Base-by-base conservation (phyloP, 2,113 vertebrate species). In the Podarcis muralis region DNA sequence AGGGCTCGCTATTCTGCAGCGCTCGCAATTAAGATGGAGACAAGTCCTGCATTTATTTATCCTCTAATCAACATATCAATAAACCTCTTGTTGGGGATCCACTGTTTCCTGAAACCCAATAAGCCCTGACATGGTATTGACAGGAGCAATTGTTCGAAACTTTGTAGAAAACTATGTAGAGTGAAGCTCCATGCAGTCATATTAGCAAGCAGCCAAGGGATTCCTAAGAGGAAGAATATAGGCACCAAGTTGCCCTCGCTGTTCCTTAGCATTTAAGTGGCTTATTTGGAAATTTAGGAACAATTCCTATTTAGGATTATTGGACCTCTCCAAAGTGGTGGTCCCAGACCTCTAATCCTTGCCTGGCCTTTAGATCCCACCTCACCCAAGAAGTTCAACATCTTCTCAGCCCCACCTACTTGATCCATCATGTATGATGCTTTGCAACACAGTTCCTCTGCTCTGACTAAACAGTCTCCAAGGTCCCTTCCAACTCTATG, bases 101-200 rank as follows among this genome's bases (percentile, higher is more conserved):
- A 89, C 53, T 90, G n/a, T 95, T 95, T 95, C 81, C 66, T 88
- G 89, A 96, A 95, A 92, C 75, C 20, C 37, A 95, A 40, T 53
- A 94, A 94, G 84, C 53, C 90, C 85, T 95, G 91, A 93, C 96
- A 88, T 68, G 91, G 74, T 93, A 94, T 88, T 81, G 74, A 91
- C 68, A 93, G 59, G 66, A 90, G 68, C 86, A 94, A 92, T 91
- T 93, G 77, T 91, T 93, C 77, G 74, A 87, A 92, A 95, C 79
- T 94, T 94, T 35, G 82, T 83, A 86, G 89, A 90, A 91, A 95
- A 90, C 35, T 80, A 16, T 37, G 74, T 68, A 40, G 88, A 91
- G 57, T 83, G 69, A 95, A 94, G 82, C 79, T 84, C 85, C 22
- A 71, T 69, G 20, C 84, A 88, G 15, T 84, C 87, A 92, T 79